These are phyloP conservation scores for Rhinella marina DNA, from an alignment of 2,797 vertebrate genomes.

Conservation along the genomic window DNA sequence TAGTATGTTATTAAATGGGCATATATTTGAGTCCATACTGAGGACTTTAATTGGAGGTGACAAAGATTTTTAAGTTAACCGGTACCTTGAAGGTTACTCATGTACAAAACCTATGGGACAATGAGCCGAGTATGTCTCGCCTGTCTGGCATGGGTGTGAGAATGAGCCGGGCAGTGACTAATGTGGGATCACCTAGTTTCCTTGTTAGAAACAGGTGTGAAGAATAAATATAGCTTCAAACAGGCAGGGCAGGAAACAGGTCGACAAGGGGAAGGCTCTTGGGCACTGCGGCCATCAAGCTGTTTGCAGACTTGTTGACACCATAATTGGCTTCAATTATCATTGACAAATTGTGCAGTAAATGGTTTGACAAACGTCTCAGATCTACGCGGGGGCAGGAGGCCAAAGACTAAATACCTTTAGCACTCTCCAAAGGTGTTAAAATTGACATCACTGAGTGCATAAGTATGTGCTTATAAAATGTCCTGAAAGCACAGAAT, in stretches of 20 bases:
- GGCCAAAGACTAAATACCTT: conserved; percentile 60
- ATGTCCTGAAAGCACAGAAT: conserved; percentile 52
- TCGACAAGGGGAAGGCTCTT: conserved; percentile 18
- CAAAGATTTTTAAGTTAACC: too few relatives aligned
- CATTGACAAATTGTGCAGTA: conserved; percentile 54
- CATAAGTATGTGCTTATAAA: conserved; percentile 56
- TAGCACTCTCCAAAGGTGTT: conserved; percentile 54
- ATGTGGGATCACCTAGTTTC: conserved; percentile 3
- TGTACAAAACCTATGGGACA: not conserved
- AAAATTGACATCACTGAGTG: conserved; percentile 54
- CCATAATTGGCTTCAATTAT: conserved; percentile 55
- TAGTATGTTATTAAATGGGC: too few relatives aligned
- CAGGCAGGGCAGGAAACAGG: not conserved
- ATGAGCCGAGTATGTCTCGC: not conserved
- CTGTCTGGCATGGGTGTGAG: not conserved
- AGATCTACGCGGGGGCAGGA: conserved; percentile 43
- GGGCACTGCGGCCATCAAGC: conserved; percentile 20
- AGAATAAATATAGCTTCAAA: conserved; percentile 13
- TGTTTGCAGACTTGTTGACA: conserved; percentile 56
- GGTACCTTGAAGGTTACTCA: not conserved
- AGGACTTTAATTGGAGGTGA: too few relatives aligned
- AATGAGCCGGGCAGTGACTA: not conserved
- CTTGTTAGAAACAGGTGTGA: conserved; percentile 6
- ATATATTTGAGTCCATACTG: too few relatives aligned
- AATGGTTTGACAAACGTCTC: conserved; percentile 54